phyloP scores from a whole-genome alignment of 2,113 vertebrate genomes.

The Grammomys dolichurus region DNA sequence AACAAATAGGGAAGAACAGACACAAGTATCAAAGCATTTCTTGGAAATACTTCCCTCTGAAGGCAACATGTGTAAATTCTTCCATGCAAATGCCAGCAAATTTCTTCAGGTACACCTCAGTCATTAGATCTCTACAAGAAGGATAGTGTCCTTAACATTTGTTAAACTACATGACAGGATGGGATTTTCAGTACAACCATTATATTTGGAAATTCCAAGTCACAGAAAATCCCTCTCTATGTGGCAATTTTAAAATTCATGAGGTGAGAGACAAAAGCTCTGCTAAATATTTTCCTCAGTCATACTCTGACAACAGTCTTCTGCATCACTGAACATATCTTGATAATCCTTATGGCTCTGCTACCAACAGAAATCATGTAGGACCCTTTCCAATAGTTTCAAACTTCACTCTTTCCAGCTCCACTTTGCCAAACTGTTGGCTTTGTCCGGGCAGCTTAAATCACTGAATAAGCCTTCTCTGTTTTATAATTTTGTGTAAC shows the following conservation, averaged over 20 bases:
- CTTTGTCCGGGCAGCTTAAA: background rate
- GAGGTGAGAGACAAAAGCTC: background rate
- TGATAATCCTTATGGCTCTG: background rate
- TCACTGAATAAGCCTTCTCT: background rate
- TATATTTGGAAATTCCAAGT: background rate
- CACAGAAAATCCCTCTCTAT: background rate
- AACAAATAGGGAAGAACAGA: conserved; percentile 91
- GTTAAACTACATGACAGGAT: conserved; percentile 86
- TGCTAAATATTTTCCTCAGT: background rate
- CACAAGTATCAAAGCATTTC: conserved; percentile 88
- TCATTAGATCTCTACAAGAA: conserved; percentile 93
- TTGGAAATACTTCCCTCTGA: conserved; percentile 89
- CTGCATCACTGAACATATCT: background rate
- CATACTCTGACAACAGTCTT: background rate
- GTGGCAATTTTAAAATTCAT: background rate
- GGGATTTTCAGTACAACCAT: too few species aligned
- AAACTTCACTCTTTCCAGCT: background rate
- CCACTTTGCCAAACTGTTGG: background rate
- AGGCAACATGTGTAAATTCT: conserved; percentile 94
- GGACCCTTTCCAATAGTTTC: background rate
- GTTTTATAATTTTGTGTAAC: background rate
- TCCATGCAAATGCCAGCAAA: conserved; percentile 94
- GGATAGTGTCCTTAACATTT: conserved; percentile 85
- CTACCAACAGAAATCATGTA: background rate
- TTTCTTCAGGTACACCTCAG: conserved; percentile 91